A percentile compares a stretch with the other conserved stretches of the same genome.
phyloP scores from a whole-genome alignment of 2,888 invertebrate species.

The Nymphalis urticae region DNA sequence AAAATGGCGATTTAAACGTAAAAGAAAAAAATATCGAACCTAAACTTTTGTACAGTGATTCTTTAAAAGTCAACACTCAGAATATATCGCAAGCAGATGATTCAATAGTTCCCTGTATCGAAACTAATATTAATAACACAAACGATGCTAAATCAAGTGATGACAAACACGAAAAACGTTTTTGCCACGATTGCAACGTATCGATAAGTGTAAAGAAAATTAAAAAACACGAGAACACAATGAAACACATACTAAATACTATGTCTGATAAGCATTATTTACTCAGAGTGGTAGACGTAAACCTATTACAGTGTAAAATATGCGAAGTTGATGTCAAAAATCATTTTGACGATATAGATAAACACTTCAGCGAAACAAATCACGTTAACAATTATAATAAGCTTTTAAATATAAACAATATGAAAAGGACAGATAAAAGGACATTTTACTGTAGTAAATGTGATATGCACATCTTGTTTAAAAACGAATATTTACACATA shows the following conservation, averaged over 20 bases:
- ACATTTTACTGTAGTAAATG: neutral
- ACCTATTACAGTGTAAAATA: neutral
- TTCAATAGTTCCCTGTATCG: too few relatives aligned
- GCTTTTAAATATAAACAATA: neutral
- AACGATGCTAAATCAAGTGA: neutral
- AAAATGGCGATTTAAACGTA: neutral
- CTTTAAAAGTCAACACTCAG: too few relatives aligned
- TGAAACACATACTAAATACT: neutral
- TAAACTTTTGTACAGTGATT: neutral
- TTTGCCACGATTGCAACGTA: neutral
- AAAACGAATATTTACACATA: conserved; percentile 3
- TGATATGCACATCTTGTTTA: neutral
- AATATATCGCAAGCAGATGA: too few relatives aligned
- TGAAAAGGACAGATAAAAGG: neutral
- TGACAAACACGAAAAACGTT: neutral
- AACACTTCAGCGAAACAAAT: neutral
- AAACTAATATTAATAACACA: neutral
- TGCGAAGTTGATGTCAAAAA: neutral
- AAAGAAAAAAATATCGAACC: neutral
- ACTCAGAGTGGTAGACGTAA: neutral
- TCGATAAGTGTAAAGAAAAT: neutral
- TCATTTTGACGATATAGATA: neutral
- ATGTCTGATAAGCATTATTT: neutral
- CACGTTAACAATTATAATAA: neutral
- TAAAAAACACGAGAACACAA: conserved; percentile 1